Percentiles rank a stretch among this genome's conserved stretches.
phyloP scores from a whole-genome alignment of 2,113 vertebrate genomes.

The Hemicordylus capensis region DNA sequence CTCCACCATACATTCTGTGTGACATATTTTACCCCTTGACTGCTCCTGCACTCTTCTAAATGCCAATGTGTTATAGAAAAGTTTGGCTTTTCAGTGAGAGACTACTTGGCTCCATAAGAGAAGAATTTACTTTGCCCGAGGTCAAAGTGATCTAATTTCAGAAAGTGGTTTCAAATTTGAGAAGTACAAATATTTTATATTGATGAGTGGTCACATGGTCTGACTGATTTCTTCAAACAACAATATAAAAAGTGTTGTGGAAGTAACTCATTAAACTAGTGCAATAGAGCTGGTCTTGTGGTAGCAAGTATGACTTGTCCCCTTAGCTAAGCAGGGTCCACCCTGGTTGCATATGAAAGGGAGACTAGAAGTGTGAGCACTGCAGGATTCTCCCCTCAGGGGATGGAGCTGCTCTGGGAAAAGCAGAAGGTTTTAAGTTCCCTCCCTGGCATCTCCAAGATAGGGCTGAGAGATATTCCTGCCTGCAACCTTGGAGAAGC shows the following conservation, averaged over 20 bases:
- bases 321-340: too few relatives aligned
- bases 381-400: too few relatives aligned
- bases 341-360: too few relatives aligned
- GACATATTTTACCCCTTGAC: background rate
- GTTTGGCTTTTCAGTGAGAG: background rate
- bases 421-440: too few relatives aligned
- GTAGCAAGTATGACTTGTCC: too few relatives aligned
- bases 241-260: constrained; percentile 44
- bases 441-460: too few relatives aligned
- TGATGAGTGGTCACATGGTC: constrained; percentile 14
- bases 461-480: too few relatives aligned
- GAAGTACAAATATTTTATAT: constrained; percentile 45
- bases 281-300: too few relatives aligned
- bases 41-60: background rate
- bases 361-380: too few relatives aligned
- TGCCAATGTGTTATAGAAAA: fast-evolving
- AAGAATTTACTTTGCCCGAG: background rate
- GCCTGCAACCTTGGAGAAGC: too few relatives aligned
- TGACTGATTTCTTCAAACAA: constrained; percentile 41
- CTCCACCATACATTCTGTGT: background rate
- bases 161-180: constrained; percentile 13
- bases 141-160: background rate
- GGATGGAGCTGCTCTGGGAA: too few relatives aligned
- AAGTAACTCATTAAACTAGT: constrained; percentile 38
- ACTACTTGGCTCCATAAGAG: fast-evolving